phyloP scores from a whole-genome alignment of 2,113 vertebrate species.

The Nycticebus coucang region DNA sequence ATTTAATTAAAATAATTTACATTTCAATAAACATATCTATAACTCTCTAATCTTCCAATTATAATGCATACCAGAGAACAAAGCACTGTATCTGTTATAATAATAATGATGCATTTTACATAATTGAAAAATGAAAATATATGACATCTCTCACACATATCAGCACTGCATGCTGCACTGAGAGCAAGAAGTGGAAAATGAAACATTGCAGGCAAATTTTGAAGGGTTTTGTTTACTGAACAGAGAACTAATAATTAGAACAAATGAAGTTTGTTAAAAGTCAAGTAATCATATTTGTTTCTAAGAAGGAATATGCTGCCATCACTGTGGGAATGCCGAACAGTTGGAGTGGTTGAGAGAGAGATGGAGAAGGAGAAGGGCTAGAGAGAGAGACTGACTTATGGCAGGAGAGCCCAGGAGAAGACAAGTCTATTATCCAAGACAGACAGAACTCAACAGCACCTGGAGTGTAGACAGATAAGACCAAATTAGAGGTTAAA shows the following conservation, averaged over 20 bases:
- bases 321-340: background rate
- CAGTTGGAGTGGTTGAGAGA: background rate
- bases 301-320: background rate
- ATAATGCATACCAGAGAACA: background rate
- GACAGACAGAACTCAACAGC: background rate
- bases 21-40: background rate
- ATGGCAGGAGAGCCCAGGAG: background rate
- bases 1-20: constrained; percentile 31
- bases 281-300: background rate
- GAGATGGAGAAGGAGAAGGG: background rate
- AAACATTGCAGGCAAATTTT: background rate
- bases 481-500: background rate
- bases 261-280: background rate
- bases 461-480: background rate
- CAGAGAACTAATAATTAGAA: background rate
- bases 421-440: background rate
- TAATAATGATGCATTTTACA: background rate
- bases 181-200: background rate
- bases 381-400: background rate
- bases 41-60: background rate
- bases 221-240: background rate
- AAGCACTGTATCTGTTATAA: background rate
- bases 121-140: background rate
- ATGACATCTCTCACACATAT: background rate
- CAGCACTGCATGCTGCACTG: background rate